Conservation (phyloP, 2,113 vertebrate species). For the Pterocles gutturalis region DNA sequence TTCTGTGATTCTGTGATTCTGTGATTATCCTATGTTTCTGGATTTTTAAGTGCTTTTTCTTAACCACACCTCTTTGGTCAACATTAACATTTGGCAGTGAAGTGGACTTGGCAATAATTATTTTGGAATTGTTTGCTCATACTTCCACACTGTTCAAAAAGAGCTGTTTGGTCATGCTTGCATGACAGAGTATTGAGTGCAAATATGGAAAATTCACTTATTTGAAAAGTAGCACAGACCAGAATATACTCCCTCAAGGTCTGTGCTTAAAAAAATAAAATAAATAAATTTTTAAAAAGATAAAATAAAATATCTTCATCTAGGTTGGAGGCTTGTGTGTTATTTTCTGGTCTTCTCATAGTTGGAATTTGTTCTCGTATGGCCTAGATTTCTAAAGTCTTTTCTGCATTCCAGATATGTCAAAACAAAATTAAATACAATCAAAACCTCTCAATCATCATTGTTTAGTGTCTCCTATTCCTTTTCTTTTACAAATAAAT, state of each 20-base stretch:
- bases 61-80: not conserved
- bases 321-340: not conserved
- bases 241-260: not conserved
- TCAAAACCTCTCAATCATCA: not conserved
- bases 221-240: not conserved
- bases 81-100: not conserved
- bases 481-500: not conserved
- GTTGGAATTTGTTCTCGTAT: not conserved
- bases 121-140: not conserved
- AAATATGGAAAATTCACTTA: not conserved
- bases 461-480: not conserved
- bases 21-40: rapidly evolving
- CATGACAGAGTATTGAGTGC: not conserved
- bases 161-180: not conserved
- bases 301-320: not conserved
- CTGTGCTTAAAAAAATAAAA: not conserved
- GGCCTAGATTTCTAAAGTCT: not conserved
- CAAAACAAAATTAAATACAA: conserved; percentile 13
- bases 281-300: not conserved
- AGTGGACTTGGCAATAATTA: not conserved
- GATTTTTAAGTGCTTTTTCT: not conserved
- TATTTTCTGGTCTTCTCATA: not conserved
- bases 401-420: not conserved
- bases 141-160: not conserved
- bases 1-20: no score